Evolutionary conservation across 2,888 invertebrate species (phyloP), one percentile per base, ranked within the genome.

Genomic region (Amblyteles armatorius): DNA sequence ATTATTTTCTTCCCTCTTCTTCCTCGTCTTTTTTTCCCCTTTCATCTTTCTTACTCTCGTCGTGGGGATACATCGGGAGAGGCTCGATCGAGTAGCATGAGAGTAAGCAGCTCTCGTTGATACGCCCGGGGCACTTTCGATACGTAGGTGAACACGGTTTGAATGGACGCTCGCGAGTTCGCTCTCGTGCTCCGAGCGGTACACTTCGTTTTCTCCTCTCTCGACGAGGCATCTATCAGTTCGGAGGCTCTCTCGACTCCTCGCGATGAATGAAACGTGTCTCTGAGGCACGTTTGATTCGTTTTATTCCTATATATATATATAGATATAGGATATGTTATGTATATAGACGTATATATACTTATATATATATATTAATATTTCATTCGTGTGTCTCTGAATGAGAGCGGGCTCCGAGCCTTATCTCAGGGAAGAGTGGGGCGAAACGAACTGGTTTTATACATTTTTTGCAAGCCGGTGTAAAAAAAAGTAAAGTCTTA

Each of bases 191-290:
- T 33, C 16, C 63, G 33, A 60, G 67, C 65, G 40, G 29, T 29
- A 73, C 68, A 57, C 55, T 80, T 67, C 55, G 36, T 79, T 63
- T 79, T 48, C 13, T 52, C n/a, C 63, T 33, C 26, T 55, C 55
- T 44, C 67, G 73, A 73, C 44, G 67, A 67, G 40, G 73, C 71
- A 80, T 80, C 80, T 73, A 80, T 80, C 80, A 73, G 73, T 40
- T 63, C 63, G 63, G 33, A 29, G 63, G 63, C 36, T 73, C 67
- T 73, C 80, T 4, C 55, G 73, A 48, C 67, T 72, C 40, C 50
- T 29, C 65, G 55, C 80, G 67, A 80, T 80, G 80, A 80, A 80
- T 80, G 80, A 80, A 80, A 55, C 67, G 44, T 73, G 73, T 40
- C 52, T 67, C 19, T 73, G 67, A 73, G 29, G 33, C 73, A 57